phyloP scores from a whole-genome alignment of 2,113 vertebrate genomes.

The Gasterosteus aculeatus region DNA sequence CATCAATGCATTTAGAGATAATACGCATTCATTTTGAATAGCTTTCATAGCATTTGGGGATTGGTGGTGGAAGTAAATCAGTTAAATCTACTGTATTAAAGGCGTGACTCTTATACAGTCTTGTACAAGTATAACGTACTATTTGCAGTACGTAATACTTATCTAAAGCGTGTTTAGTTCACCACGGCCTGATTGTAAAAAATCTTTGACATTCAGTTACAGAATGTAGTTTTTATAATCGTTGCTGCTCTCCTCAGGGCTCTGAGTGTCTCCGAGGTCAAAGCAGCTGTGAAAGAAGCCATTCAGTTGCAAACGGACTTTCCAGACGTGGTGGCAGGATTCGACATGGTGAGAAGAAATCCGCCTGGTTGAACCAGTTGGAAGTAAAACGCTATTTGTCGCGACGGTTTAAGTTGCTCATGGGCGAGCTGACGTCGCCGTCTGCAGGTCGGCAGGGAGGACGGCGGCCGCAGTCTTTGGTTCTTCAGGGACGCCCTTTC shows the following conservation, averaged over 20 bases:
- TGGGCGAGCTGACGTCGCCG: not conserved
- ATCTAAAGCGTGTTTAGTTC: not conserved
- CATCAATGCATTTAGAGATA: no score
- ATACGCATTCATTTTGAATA: no score
- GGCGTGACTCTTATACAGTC: not conserved
- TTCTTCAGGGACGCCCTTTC: constrained; percentile 85
- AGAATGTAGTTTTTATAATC: no score
- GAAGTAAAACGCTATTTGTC: not conserved
- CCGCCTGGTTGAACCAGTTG: not conserved
- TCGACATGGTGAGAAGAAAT: constrained; percentile 85
- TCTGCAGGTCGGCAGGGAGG: constrained; percentile 90
- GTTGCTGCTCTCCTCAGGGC: constrained; percentile 71
- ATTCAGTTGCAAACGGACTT: constrained; percentile 82
- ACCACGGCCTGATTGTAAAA: not conserved
- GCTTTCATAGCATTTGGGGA: no score
- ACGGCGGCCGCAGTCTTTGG: constrained; percentile 84
- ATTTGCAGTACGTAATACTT: no score
- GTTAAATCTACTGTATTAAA: not conserved
- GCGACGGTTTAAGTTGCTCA: not conserved
- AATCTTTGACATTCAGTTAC: not conserved
- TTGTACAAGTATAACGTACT: no score
- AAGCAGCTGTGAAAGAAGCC: constrained; percentile 80
- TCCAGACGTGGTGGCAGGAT: constrained; percentile 87
- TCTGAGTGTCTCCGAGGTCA: constrained; percentile 78
- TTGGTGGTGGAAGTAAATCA: not conserved